Evolutionary conservation across 2,113 vertebrate genomes (phyloP).

Genomic region (Apodemus speciosus): DNA sequence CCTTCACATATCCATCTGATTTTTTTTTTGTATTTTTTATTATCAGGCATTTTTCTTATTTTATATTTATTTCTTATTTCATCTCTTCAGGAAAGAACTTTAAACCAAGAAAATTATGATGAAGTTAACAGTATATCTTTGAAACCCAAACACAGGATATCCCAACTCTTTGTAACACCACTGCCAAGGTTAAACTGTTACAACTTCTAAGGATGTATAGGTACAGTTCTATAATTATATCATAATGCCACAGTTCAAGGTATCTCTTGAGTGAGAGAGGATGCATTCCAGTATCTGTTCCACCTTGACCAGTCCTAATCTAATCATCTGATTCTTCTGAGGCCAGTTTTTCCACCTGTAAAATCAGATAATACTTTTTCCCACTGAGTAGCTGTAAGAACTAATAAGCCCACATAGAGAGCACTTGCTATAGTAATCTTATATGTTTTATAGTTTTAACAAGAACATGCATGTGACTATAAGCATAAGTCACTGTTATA

Average conservation of each 20-base stretch:
- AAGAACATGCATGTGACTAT: not conserved
- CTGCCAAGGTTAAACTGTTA: not conserved
- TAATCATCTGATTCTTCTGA: not conserved
- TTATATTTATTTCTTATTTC: not conserved
- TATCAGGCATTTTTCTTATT: not conserved
- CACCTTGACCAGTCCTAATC: not conserved
- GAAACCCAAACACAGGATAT: not conserved
- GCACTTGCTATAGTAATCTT: not conserved
- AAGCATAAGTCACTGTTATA: not conserved
- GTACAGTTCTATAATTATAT: not conserved
- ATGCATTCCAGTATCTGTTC: not conserved
- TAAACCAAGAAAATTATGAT: not conserved
- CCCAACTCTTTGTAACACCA: not conserved
- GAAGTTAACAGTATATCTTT: not conserved
- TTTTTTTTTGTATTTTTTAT: not conserved
- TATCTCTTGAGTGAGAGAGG: fast-evolving
- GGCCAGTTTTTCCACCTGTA: not conserved
- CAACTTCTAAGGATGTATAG: not conserved
- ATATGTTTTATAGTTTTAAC: not conserved
- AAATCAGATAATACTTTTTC: not conserved
- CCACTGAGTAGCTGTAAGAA: not conserved
- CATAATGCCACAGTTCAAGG: fast-evolving
- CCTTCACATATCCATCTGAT: not conserved
- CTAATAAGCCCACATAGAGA: not conserved
- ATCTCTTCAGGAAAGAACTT: constrained; percentile 1